Percentiles rank a stretch among this genome's conserved stretches.
phyloP scores from a whole-genome alignment of 92 coral and sea anemone genomes.

The Ricordea florida region DNA sequence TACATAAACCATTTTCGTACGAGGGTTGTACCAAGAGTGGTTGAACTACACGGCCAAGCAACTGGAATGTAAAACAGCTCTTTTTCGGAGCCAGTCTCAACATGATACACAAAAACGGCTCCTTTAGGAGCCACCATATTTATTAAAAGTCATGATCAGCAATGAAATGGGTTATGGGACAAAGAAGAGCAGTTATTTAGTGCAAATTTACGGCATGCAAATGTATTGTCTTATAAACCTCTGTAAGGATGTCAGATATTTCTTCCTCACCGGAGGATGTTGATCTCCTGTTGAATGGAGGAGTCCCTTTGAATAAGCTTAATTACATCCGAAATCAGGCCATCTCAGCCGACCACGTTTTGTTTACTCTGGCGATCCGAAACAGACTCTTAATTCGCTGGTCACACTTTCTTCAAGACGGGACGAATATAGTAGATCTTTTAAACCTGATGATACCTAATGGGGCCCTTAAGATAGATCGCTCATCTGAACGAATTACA shows the following conservation, averaged over 20 bases:
- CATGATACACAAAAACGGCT: conserved; percentile 67
- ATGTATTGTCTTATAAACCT: too few species aligned
- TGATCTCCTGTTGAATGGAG: background rate
- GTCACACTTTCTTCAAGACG: background rate
- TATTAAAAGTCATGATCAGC: conserved; percentile 16
- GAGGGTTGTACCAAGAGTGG: conserved; percentile 11
- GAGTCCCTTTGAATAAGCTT: background rate
- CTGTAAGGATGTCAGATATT: background rate
- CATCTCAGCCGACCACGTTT: conserved; percentile 31
- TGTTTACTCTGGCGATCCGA: conserved; percentile 31
- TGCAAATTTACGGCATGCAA: too few species aligned
- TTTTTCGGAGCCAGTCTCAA: too few species aligned
- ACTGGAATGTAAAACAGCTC: conserved; percentile 4
- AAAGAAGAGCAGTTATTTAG: too few species aligned
- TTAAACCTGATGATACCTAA: conserved; percentile 32
- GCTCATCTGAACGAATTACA: background rate
- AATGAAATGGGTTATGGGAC: background rate
- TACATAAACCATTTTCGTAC: conserved; percentile 7
- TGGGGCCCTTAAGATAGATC: conserved; percentile 30
- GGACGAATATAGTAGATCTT: conserved; percentile 7
- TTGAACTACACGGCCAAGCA: conserved; percentile 8
- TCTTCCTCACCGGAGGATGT: background rate
- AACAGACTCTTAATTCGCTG: conserved; percentile 12
- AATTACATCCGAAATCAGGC: conserved; percentile 6
- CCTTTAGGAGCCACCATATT: conserved; percentile 66